Conservation (phyloP, 2,888 invertebrate species). For the Pammene fasciana region DNA sequence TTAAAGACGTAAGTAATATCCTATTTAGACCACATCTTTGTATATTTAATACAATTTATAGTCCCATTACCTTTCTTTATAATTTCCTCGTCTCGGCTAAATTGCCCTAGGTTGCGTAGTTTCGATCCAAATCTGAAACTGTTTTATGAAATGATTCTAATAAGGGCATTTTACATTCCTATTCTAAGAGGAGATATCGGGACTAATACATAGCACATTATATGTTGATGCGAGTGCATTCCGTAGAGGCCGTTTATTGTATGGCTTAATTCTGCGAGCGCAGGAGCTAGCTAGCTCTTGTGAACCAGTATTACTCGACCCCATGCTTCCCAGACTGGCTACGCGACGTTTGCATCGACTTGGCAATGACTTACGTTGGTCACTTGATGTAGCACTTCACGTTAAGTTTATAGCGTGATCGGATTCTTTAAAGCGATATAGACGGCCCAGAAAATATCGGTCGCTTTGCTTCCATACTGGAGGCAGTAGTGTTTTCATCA, state of each 20-base stretch:
- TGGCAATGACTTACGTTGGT: too few species aligned
- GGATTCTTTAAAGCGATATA: too few species aligned
- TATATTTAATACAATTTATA: background rate
- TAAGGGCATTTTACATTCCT: background rate
- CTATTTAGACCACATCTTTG: background rate
- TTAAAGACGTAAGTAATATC: too few species aligned
- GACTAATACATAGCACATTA: slow-evolving; percentile 20
- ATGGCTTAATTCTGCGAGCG: background rate
- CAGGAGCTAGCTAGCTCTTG: background rate
- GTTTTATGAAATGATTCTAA: background rate
- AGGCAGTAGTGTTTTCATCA: too few species aligned
- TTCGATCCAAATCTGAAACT: background rate
- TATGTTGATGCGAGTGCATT: slow-evolving; percentile 19
- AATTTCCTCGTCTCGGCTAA: background rate
- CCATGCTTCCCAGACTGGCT: background rate
- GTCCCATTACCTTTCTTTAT: background rate
- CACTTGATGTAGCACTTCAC: too few species aligned
- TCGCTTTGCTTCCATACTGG: too few species aligned
- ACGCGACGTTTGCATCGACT: too few species aligned
- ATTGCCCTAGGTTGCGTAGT: background rate
- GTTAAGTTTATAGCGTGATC: too few species aligned
- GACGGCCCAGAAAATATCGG: too few species aligned
- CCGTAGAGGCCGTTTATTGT: background rate
- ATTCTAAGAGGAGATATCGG: slow-evolving; percentile 5
- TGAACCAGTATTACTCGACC: background rate